phyloP scores from a whole-genome alignment of 1,140 invertebrate genomes.

The Sycobia sp. region DNA sequence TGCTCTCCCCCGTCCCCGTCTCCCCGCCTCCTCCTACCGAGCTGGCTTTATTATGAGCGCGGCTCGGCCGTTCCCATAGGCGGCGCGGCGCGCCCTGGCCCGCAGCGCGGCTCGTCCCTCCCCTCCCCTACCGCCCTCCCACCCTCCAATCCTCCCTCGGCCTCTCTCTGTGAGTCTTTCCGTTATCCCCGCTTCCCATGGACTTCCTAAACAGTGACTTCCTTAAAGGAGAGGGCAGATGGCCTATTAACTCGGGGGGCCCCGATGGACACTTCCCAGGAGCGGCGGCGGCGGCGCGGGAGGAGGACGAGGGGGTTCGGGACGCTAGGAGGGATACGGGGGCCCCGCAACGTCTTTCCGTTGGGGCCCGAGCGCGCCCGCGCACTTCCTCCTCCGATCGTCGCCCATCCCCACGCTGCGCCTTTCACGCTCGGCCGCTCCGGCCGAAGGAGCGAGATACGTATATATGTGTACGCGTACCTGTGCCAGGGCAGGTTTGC shows the following conservation, averaged over 20 bases:
- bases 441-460: too few species aligned
- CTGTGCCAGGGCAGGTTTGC: too few species aligned
- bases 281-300: too few species aligned
- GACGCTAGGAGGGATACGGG: too few species aligned
- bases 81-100: too few species aligned
- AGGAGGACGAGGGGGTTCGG: too few species aligned
- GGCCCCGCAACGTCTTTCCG: slow-evolving; percentile 29
- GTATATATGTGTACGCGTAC: too few species aligned
- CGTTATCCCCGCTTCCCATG: slow-evolving; percentile 62
- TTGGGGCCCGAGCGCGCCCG: not conserved
- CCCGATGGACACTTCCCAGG: slow-evolving; percentile 32
- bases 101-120: too few species aligned
- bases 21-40: too few species aligned
- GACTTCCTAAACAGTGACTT: slow-evolving; percentile 63
- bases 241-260: slow-evolving; percentile 56
- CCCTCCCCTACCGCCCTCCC: too few species aligned
- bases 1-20: not conserved
- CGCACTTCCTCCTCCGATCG: slow-evolving; percentile 34
- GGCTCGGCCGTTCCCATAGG: slow-evolving; percentile 55
- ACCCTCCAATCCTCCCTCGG: too few species aligned
- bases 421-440: not conserved
- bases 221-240: slow-evolving; percentile 59
- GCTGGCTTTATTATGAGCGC: slow-evolving; percentile 42
- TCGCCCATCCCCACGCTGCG: too few species aligned
- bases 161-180: slow-evolving; percentile 56